Evolutionary conservation across 1,140 invertebrate genomes (phyloP).

Genomic region (Tenebrio molitor): DNA sequence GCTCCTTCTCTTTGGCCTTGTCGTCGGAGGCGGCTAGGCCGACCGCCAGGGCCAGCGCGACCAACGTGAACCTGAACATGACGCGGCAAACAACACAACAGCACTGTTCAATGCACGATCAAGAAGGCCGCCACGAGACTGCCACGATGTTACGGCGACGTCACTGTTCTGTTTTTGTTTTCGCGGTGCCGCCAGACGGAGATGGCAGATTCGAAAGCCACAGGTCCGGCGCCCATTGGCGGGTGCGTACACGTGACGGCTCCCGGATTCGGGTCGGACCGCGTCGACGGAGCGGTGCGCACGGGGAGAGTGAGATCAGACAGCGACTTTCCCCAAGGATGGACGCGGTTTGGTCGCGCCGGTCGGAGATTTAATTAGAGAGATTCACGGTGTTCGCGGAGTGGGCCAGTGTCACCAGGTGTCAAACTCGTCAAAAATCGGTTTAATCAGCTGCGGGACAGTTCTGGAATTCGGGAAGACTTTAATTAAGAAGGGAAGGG

Average conservation of each 20-base stretch:
- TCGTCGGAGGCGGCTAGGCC: slow-evolving; percentile 8
- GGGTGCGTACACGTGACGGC: slow-evolving; percentile 50
- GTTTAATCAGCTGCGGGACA: no score
- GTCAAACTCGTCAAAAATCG: no score
- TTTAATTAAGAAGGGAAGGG: no score
- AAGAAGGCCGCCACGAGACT: slow-evolving; percentile 47
- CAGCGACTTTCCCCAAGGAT: no score
- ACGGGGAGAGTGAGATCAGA: no score
- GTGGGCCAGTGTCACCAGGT: no score
- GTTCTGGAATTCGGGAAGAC: no score
- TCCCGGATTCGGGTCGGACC: no score
- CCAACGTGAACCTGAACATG: slow-evolving; percentile 41
- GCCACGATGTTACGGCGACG: slow-evolving; percentile 54
- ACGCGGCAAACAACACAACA: slow-evolving; percentile 60
- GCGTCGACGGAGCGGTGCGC: no score
- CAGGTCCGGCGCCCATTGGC: slow-evolving; percentile 60
- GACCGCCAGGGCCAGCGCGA: slow-evolving; percentile 8
- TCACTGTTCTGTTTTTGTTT: slow-evolving; percentile 46
- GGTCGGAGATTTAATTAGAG: no score
- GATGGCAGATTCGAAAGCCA: slow-evolving; percentile 56
- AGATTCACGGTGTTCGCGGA: no score
- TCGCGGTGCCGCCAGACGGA: neutral
- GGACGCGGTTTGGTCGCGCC: no score
- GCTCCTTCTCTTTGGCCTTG: slow-evolving; percentile 65
- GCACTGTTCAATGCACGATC: slow-evolving; percentile 36